Conservation (phyloP, 2,888 invertebrate species). For the Steinernema hermaphroditum region DNA sequence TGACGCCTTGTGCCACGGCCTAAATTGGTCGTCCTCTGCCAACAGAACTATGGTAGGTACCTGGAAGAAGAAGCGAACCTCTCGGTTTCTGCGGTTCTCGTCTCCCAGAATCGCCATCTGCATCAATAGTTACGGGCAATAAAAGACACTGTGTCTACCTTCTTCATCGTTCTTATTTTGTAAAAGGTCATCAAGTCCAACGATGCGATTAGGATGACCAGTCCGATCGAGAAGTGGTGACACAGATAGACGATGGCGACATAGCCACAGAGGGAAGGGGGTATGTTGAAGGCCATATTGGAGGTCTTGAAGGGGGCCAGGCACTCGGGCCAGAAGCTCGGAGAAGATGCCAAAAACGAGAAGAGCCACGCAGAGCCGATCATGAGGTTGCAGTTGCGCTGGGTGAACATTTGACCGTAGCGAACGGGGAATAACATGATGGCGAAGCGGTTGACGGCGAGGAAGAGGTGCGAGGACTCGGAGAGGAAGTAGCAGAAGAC, state of each 20-base stretch:
- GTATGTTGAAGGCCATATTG: neutral
- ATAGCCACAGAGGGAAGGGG: neutral
- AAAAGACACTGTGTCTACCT: too few relatives aligned
- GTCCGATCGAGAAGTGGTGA: neutral
- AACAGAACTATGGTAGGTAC: neutral
- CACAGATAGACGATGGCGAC: slow-evolving; percentile 6
- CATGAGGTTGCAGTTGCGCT: neutral
- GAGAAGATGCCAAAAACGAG: neutral
- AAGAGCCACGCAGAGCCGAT: neutral
- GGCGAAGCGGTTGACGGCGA: neutral
- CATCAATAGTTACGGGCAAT: neutral
- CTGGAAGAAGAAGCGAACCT: slow-evolving; percentile 7
- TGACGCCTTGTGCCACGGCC: slow-evolving; percentile 7
- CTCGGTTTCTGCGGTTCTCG: neutral
- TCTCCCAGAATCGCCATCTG: neutral
- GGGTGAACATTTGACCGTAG: neutral
- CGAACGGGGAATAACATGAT: slow-evolving; percentile 12
- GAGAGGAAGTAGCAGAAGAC: slow-evolving; percentile 12
- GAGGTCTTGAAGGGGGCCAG: neutral
- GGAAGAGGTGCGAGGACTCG: neutral
- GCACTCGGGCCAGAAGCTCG: neutral
- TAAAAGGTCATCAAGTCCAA: slow-evolving; percentile 4
- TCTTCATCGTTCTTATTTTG: neutral
- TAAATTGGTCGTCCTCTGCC: neutral
- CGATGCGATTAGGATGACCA: neutral